These are phyloP conservation scores for Orientallactaga sibirica DNA, from an alignment of 2,797 vertebrate species.

Conservation along the genomic window DNA sequence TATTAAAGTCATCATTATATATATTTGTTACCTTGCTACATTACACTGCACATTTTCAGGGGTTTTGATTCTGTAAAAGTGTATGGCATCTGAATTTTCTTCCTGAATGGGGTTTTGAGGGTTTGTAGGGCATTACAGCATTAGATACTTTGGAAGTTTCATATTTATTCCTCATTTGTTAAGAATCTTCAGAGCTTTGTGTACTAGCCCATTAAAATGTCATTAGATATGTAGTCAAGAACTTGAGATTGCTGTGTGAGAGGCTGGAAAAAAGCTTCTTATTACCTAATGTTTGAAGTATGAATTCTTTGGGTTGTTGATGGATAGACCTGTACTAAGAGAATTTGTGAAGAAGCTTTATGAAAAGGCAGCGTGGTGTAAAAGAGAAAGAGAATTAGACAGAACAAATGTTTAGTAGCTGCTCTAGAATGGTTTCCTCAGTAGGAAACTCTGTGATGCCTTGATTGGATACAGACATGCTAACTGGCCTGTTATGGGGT, in stretches of 20 bases:
- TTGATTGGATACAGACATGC: conserved; percentile 5
- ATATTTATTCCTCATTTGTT: conserved; percentile 69
- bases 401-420: neutral
- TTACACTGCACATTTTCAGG: conserved; percentile 9
- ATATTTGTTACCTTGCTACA: neutral
- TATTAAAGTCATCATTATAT: neutral
- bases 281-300: conserved; percentile 75
- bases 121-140: conserved; percentile 50
- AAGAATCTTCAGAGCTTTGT: conserved; percentile 69
- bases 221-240: conserved; percentile 66
- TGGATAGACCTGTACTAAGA: conserved; percentile 43
- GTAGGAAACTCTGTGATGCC: neutral
- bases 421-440: neutral
- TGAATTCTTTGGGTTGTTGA: conserved; percentile 61
- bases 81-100: conserved; percentile 49
- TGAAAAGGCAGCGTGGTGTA: neutral
- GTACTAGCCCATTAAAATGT: conserved; percentile 62
- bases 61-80: conserved; percentile 29
- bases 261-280: conserved; percentile 48
- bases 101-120: conserved; percentile 43
- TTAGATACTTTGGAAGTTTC: conserved; percentile 57
- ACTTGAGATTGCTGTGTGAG: conserved; percentile 38
- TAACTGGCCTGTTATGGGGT: neutral
- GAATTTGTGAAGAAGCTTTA: conserved; percentile 53
- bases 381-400: neutral